Percentiles rank a stretch among this genome's conserved stretches.
These are phyloP conservation scores for Callyntrura sp. DNA, from an alignment of 2,888 invertebrate genomes.

Conservation along the genomic window DNA sequence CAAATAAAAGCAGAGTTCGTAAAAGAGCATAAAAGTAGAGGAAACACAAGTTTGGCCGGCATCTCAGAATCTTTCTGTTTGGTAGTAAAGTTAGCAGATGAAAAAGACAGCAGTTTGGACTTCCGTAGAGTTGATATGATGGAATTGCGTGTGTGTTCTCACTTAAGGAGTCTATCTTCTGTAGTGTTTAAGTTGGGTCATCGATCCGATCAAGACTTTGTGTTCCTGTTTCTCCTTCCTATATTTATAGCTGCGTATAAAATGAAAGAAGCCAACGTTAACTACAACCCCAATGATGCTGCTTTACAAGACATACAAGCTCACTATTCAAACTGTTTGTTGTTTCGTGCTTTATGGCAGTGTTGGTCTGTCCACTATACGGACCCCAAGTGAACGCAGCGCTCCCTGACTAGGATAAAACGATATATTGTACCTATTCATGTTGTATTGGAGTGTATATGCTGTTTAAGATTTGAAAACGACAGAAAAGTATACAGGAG, in stretches of 20 bases:
- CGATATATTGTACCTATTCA: constrained; percentile 31
- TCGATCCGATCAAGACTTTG: constrained; percentile 74
- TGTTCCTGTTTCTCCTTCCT: constrained; percentile 41
- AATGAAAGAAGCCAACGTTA: constrained; percentile 51
- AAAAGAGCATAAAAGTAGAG: background rate
- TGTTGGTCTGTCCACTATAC: constrained; percentile 20
- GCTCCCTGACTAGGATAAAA: background rate
- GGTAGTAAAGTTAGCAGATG: background rate
- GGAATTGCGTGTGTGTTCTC: constrained; percentile 25
- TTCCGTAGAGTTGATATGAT: constrained; percentile 17
- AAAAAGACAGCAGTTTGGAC: constrained; percentile 15
- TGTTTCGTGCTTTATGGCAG: constrained; percentile 42
- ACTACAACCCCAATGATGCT: constrained; percentile 31
- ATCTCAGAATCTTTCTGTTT: constrained; percentile 1
- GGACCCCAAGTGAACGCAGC: too few species aligned
- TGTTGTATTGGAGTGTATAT: background rate
- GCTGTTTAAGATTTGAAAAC: background rate
- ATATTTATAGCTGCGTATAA: background rate
- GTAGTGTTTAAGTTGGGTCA: constrained; percentile 72
- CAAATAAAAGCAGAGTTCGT: background rate
- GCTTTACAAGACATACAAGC: background rate
- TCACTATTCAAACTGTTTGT: constrained; percentile 16
- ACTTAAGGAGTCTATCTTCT: constrained; percentile 31
- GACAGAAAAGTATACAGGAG: background rate
- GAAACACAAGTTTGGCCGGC: background rate